Evolutionary conservation across 2,113 vertebrate genomes (phyloP).

Genomic region (Murina feae): DNA sequence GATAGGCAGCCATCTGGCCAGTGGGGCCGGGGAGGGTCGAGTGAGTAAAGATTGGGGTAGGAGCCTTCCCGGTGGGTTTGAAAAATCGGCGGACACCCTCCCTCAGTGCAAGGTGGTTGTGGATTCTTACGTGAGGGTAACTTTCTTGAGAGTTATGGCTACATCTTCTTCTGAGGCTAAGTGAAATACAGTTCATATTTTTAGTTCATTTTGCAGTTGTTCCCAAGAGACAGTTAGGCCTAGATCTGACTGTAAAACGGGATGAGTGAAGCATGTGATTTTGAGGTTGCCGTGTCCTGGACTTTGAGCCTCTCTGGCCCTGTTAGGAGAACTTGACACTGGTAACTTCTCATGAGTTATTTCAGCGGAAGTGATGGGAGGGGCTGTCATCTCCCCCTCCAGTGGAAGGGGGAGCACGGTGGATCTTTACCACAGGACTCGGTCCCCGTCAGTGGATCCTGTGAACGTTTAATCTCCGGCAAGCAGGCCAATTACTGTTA

Average conservation of each 20-base stretch:
- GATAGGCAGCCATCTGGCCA: rapidly evolving
- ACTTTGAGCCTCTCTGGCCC: not conserved
- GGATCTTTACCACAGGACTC: not conserved
- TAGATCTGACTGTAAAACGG: not conserved
- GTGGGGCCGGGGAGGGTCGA: no score
- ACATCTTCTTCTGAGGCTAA: not conserved
- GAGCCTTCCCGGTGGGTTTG: not conserved
- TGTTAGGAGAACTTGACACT: not conserved
- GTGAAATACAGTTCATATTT: not conserved
- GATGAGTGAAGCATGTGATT: not conserved
- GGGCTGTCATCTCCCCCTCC: not conserved
- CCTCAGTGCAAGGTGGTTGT: not conserved
- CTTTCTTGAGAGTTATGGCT: not conserved
- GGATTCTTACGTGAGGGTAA: not conserved
- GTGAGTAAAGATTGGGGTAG: not conserved
- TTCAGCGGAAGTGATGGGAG: not conserved
- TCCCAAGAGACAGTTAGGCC: not conserved
- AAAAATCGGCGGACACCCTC: not conserved
- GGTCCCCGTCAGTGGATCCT: not conserved
- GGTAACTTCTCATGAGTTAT: not conserved
- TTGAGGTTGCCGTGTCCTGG: not conserved
- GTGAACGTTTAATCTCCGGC: not conserved
- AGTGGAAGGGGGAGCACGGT: not conserved
- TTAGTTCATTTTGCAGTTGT: not conserved
- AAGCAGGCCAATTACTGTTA: conserved; percentile 30